A percentile compares a stretch with the other conserved stretches of the same genome.
Evolutionary conservation across 2,797 vertebrate species (phyloP).

Genomic region (Australoheros facetus): DNA sequence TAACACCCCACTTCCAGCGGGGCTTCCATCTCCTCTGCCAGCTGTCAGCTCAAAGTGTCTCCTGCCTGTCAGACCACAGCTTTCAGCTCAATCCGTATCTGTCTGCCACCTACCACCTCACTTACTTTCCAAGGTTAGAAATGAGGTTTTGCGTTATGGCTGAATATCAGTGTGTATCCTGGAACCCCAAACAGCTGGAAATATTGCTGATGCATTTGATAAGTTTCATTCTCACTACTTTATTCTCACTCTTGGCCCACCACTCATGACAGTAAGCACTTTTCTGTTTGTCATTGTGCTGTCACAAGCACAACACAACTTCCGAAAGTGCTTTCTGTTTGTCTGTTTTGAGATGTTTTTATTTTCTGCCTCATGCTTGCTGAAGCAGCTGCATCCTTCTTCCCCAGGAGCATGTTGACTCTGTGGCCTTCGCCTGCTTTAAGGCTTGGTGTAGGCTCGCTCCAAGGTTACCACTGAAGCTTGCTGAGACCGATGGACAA

Average conservation of each 20-base stretch:
- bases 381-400: slow-evolving; percentile 49
- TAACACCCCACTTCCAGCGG: slow-evolving; percentile 46
- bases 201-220: slow-evolving; percentile 42
- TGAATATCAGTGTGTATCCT: slow-evolving; percentile 30
- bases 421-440: slow-evolving; percentile 39
- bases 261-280: slow-evolving; percentile 39
- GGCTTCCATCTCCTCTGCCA: slow-evolving; percentile 71
- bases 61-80: slow-evolving; percentile 50
- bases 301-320: slow-evolving; percentile 35
- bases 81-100: slow-evolving; percentile 39
- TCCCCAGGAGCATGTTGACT: slow-evolving; percentile 54
- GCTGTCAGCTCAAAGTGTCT: slow-evolving; percentile 69
- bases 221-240: slow-evolving; percentile 32
- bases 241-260: slow-evolving; percentile 28
- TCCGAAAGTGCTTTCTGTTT: slow-evolving; percentile 22
- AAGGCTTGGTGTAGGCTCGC: slow-evolving; percentile 58
- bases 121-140: slow-evolving; percentile 28
- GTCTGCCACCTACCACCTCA: slow-evolving; percentile 19
- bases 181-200: slow-evolving; percentile 41
- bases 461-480: slow-evolving; percentile 46
- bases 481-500: slow-evolving; percentile 55
- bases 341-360: slow-evolving; percentile 22
- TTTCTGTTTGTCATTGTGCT: slow-evolving; percentile 33
- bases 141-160: slow-evolving; percentile 24
- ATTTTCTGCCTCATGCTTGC: slow-evolving; percentile 24